These are phyloP conservation scores for Hypolimnas misippus DNA, from an alignment of 2,888 invertebrate species.

Conservation along the genomic window DNA sequence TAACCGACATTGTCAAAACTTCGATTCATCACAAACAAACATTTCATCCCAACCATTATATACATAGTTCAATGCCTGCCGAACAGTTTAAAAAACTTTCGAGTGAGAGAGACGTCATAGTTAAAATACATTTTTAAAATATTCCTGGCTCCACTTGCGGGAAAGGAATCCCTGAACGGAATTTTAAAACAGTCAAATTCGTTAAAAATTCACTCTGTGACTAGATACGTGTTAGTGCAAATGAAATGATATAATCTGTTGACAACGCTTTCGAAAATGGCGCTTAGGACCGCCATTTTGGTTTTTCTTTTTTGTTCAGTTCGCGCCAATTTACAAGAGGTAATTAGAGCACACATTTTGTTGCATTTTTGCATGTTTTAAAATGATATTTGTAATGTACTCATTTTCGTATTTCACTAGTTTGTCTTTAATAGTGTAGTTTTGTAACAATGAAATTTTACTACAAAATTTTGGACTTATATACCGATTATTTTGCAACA, in stretches of 20 bases:
- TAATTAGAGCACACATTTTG: constrained; percentile 48
- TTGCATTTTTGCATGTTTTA: background rate
- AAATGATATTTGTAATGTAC: background rate
- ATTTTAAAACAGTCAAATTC: constrained; percentile 46
- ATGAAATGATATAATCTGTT: constrained; percentile 65
- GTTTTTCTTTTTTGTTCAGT: constrained; percentile 43
- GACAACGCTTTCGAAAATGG: constrained; percentile 60
- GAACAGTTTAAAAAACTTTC: constrained; percentile 26
- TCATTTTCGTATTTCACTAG: too few relatives aligned
- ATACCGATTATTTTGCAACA: too few relatives aligned
- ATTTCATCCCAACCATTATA: background rate
- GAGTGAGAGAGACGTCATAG: constrained; percentile 31
- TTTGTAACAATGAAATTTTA: too few relatives aligned
- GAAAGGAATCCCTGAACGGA: constrained; percentile 51
- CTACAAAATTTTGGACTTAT: too few relatives aligned
- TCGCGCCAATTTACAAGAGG: constrained; percentile 48
- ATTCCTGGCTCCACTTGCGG: constrained; percentile 47
- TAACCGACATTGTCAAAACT: background rate
- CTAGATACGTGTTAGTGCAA: constrained; percentile 53
- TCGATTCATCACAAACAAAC: constrained; percentile 4
- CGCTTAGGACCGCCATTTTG: constrained; percentile 48
- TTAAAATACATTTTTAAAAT: constrained; percentile 47
- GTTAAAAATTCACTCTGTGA: constrained; percentile 45
- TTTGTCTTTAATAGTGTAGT: too few relatives aligned
- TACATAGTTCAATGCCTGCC: constrained; percentile 2